These are phyloP conservation scores for Thaumatotibia leucotreta DNA, from an alignment of 1,140 invertebrate species.

Conservation along the genomic window DNA sequence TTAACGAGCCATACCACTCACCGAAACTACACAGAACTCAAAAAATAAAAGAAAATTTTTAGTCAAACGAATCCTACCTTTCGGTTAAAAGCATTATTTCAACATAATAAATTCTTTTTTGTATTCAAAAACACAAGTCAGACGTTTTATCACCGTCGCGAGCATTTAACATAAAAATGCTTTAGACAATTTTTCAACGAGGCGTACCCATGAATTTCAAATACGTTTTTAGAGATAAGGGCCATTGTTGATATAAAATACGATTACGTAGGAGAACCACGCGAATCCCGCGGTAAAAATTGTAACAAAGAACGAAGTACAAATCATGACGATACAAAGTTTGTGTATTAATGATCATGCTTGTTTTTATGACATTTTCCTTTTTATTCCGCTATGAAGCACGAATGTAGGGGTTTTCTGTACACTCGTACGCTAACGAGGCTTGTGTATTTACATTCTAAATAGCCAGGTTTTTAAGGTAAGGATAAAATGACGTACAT, in stretches of 20 bases:
- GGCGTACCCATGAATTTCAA: constrained; percentile 53
- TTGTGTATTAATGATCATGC: constrained; percentile 50
- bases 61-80: neutral
- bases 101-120: constrained; percentile 22
- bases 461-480: too few species aligned
- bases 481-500: too few species aligned
- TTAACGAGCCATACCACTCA: too few species aligned
- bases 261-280: constrained; percentile 55
- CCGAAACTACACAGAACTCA: too few species aligned
- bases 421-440: too few species aligned
- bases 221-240: constrained; percentile 60
- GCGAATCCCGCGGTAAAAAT: constrained; percentile 57
- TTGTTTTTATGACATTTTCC: constrained; percentile 25
- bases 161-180: constrained; percentile 55
- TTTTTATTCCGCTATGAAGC: constrained; percentile 34
- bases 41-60: neutral
- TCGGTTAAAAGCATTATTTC: neutral
- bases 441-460: too few species aligned
- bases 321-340: constrained; percentile 58
- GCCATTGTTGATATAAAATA: constrained; percentile 61
- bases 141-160: constrained; percentile 45
- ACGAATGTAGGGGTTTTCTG: too few species aligned
- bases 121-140: constrained; percentile 32
- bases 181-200: constrained; percentile 53
- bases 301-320: constrained; percentile 52